Evolutionary conservation across 2,888 invertebrate species (phyloP), one percentile per base, ranked within the genome.

Genomic region (Xylota segnis): DNA sequence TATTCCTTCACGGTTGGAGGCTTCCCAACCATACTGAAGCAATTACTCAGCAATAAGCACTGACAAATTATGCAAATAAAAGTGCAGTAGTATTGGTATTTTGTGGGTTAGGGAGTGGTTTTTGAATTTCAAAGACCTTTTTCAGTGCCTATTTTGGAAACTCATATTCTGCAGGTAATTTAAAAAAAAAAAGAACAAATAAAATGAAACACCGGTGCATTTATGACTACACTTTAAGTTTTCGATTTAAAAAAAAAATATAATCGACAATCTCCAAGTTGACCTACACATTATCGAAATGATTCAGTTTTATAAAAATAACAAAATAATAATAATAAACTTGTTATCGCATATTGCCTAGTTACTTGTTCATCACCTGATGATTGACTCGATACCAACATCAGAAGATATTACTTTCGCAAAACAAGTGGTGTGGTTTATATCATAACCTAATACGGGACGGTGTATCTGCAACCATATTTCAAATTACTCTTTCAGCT

Each of bases 401-500:
- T 18, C 50, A 10, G 27, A 50, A 50, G 27, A 27, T 50, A 12
- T 50, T 27, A 23, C 27, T 58, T 58, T 34, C 16, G 37, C 58
- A 34, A 40, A 40, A 37, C 37, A 58, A 37, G 10, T 58, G 37
- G 23, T 40, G 58, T 37, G 37, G 58, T 58, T 37, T 18, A 40
- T 34, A 54, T 23, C 23, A 23, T 54, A 14, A 14, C 32, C 37
- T 37, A 32, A 14, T 10, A 54, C 14, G 29, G 9, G 29, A n/a
- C n/a, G 54, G 2, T 32, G 16, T 5, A 45, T 12, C n/a, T 45
- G 7, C 0, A 16, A 45, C 12, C 14, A 16, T 45, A 16, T 45
- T 45, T 45, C 45, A 45, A 7, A 45, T 45, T 45, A 16, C 6
- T 45, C 45, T 45, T 45, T 45, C 16, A 16, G 45, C 45, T 7